Conservation (phyloP, 2,888 invertebrate species). For the Epirrhoe tristata region DNA sequence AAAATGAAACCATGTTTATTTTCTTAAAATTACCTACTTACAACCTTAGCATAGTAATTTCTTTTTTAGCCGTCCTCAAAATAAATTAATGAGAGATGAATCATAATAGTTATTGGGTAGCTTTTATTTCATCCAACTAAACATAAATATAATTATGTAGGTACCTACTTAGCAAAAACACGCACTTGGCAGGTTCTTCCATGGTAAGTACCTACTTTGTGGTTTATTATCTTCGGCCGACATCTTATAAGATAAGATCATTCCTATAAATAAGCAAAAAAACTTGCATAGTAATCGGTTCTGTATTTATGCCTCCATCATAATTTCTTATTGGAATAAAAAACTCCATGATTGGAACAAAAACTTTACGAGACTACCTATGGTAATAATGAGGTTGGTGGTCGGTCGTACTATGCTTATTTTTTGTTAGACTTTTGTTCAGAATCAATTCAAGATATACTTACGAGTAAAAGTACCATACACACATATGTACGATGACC, state of each 20-base stretch:
- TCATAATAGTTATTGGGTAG: too few relatives aligned
- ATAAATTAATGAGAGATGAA: too few relatives aligned
- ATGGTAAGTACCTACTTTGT: background rate
- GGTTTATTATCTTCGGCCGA: background rate
- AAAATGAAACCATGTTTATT: constrained; percentile 1
- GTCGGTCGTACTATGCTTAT: background rate
- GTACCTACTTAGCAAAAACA: background rate
- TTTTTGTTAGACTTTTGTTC: background rate
- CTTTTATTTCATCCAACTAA: too few relatives aligned
- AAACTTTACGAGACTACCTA: background rate
- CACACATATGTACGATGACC: too few relatives aligned
- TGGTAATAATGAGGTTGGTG: background rate
- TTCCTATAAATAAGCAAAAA: background rate
- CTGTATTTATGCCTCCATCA: background rate
- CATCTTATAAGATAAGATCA: background rate
- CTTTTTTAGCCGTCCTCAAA: too few relatives aligned
- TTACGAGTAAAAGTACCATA: too few relatives aligned
- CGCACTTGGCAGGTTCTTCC: background rate
- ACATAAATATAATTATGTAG: too few relatives aligned
- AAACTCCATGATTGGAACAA: constrained; percentile 1
- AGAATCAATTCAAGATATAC: too few relatives aligned
- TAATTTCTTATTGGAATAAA: constrained; percentile 1
- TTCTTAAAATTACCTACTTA: too few relatives aligned
- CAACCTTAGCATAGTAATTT: too few relatives aligned
- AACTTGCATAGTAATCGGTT: background rate